Percentiles rank a stretch among this genome's conserved stretches.
Evolutionary conservation across 2,113 vertebrate genomes (phyloP).

Genomic region (Pseudorectes ferrugineus): DNA sequence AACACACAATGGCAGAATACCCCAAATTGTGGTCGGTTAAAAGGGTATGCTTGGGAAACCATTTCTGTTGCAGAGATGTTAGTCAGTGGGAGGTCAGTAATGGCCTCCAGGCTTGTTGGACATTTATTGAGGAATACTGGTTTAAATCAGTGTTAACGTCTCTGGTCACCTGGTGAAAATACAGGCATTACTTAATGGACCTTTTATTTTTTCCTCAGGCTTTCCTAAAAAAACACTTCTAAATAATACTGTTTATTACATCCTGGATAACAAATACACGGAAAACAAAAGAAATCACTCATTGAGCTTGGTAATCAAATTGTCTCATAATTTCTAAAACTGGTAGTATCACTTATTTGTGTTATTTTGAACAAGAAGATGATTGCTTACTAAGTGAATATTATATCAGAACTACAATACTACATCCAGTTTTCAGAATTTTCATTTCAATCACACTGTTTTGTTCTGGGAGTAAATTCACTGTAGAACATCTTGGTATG

Average conservation of each 20-base stretch:
- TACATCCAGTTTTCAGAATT: not conserved
- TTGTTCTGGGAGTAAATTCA: not conserved
- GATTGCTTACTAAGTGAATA: not conserved
- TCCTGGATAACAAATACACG: not conserved
- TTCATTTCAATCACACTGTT: not conserved
- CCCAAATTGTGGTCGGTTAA: not conserved
- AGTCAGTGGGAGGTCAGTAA: conserved; percentile 34
- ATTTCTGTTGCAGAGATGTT: conserved; percentile 15
- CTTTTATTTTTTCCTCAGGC: not conserved
- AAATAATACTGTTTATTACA: not conserved
- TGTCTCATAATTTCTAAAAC: not conserved
- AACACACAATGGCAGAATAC: not conserved
- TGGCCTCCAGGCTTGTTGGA: conserved; percentile 23
- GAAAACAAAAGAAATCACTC: not conserved
- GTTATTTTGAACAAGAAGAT: not conserved
- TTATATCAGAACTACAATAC: not conserved
- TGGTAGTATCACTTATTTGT: not conserved
- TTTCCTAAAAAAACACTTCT: not conserved
- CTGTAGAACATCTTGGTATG: not conserved
- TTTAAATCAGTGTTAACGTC: conserved; percentile 47
- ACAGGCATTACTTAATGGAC: conserved; percentile 2
- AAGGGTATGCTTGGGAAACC: not conserved
- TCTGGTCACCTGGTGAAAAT: conserved; percentile 32
- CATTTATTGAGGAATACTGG: conserved; percentile 56
- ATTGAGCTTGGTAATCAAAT: not conserved